These are phyloP conservation scores for Thereva nobilitata DNA, from an alignment of 2,888 invertebrate genomes.

Conservation along the genomic window DNA sequence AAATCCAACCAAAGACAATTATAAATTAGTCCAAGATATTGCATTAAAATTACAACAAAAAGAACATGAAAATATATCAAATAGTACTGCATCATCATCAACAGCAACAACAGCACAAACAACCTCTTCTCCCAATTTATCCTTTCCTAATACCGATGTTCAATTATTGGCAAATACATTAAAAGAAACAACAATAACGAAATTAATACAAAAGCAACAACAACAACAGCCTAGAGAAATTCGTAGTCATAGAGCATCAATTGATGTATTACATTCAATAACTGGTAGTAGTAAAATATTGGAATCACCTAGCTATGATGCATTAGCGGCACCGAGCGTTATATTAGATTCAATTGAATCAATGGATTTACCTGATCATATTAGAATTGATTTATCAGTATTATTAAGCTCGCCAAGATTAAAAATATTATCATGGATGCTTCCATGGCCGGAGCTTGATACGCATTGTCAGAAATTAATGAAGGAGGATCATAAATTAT, in stretches of 20 bases:
- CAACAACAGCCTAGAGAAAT: background rate
- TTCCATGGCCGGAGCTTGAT: conserved; percentile 63
- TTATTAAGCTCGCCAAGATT: conserved; percentile 65
- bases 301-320: conserved; percentile 46
- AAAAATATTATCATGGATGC: conserved; percentile 65
- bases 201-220: background rate
- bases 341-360: conserved; percentile 52
- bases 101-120: background rate
- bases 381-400: conserved; percentile 65
- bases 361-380: conserved; percentile 60
- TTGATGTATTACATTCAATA: conserved; percentile 51
- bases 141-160: too few species aligned
- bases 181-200: background rate
- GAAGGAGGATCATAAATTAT: conserved; percentile 58
- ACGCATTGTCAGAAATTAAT: conserved; percentile 59
- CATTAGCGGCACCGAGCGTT: conserved; percentile 55
- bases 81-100: background rate
- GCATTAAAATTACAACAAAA: conserved; percentile 58
- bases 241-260: conserved; percentile 10
- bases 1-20: conserved; percentile 62
- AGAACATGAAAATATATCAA: conserved; percentile 33
- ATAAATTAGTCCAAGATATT: conserved; percentile 60
- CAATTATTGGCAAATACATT: background rate
- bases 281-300: conserved; percentile 45
- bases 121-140: too few species aligned